Percentiles rank a stretch among this genome's conserved stretches.
Evolutionary conservation across 2,888 invertebrate species (phyloP).

Genomic region (Caenorhabditis sinica): DNA sequence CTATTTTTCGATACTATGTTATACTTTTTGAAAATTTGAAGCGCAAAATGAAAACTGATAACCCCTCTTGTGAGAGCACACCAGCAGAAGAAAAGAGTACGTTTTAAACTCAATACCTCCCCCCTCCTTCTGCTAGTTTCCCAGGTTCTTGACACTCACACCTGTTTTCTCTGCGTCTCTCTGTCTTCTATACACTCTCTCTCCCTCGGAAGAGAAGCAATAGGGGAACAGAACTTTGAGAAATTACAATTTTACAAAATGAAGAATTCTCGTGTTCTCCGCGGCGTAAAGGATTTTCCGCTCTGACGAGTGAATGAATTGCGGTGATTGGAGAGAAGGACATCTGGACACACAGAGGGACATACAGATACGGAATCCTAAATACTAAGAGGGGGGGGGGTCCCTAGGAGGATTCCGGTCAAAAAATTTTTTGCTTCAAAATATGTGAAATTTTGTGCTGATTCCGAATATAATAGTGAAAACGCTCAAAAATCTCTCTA

Average conservation of each 20-base stretch:
- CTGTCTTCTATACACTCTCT: not conserved
- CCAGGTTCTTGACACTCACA: too few relatives aligned
- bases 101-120: not conserved
- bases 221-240: not conserved
- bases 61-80: too few relatives aligned
- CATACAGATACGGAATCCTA: too few relatives aligned
- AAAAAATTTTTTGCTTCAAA: too few relatives aligned
- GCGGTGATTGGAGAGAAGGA: not conserved
- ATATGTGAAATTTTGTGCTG: too few relatives aligned
- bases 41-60: not conserved
- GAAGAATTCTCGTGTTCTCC: not conserved
- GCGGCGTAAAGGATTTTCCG: not conserved
- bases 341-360: not conserved
- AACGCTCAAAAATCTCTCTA: too few relatives aligned
- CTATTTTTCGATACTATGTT: too few relatives aligned
- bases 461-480: too few relatives aligned
- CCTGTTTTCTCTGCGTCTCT: conserved; percentile 12
- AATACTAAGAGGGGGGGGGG: too few relatives aligned
- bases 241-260: not conserved
- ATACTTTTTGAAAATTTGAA: not conserved
- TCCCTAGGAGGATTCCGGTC: too few relatives aligned
- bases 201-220: too few relatives aligned
- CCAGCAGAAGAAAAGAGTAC: not conserved
- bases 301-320: not conserved
- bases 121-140: not conserved